phyloP scores from a whole-genome alignment of 1,140 invertebrate species.

The Watersipora subatra region DNA sequence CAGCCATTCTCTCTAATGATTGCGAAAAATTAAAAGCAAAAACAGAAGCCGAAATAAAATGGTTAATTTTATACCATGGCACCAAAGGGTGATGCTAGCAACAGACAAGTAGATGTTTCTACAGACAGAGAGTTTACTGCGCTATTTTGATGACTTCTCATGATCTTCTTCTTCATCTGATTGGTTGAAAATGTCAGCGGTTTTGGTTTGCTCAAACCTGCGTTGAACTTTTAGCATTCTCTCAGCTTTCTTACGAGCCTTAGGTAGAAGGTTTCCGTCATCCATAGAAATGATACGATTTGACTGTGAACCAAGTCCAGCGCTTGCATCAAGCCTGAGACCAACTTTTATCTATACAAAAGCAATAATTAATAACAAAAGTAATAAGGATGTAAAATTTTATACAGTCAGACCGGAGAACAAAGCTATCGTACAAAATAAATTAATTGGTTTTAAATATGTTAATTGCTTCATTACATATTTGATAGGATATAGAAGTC shows the following conservation, averaged over 20 bases:
- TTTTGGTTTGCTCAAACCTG: background rate
- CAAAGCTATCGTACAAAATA: too few species aligned
- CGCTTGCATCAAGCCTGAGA: slow-evolving; percentile 10
- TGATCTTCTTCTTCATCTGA: background rate
- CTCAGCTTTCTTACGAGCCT: background rate
- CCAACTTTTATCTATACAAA: slow-evolving; percentile 12
- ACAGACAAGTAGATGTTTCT: too few species aligned
- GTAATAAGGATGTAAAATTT: slow-evolving; percentile 8
- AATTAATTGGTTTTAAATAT: too few species aligned
- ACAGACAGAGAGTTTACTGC: too few species aligned
- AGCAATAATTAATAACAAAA: slow-evolving; percentile 5
- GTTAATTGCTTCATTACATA: too few species aligned
- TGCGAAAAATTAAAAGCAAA: too few species aligned
- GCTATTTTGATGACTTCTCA: too few species aligned
- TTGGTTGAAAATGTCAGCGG: background rate
- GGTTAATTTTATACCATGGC: too few species aligned
- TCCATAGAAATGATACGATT: slow-evolving; percentile 21
- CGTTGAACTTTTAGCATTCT: background rate
- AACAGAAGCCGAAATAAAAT: too few species aligned
- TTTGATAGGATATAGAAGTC: too few species aligned
- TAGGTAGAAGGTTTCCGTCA: slow-evolving; percentile 15
- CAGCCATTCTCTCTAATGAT: too few species aligned
- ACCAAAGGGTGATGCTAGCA: too few species aligned
- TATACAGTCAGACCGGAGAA: slow-evolving; percentile 5
- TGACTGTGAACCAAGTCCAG: slow-evolving; percentile 33